Conservation (phyloP, 2,113 vertebrate species). For the Xenopus laevis region DNA sequence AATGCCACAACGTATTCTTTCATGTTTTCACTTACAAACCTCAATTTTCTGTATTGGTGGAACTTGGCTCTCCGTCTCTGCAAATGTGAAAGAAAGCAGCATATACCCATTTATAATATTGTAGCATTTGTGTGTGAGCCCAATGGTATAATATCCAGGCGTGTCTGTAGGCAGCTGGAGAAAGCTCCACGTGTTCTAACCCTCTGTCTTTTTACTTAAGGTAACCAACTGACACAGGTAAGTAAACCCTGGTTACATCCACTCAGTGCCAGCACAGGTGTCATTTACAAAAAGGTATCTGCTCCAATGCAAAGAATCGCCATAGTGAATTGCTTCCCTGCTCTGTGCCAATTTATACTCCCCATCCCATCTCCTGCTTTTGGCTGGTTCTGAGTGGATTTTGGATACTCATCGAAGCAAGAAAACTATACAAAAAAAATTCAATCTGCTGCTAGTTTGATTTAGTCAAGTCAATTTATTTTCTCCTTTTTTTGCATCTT, state of each 20-base stretch:
- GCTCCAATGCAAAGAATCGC: constrained; percentile 18
- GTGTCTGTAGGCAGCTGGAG: constrained; percentile 62
- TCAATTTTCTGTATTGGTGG: too few species aligned
- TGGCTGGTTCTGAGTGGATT: constrained; percentile 99
- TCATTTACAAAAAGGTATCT: constrained; percentile 68
- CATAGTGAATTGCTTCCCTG: constrained; percentile 97
- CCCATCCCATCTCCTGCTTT: constrained; percentile 73
- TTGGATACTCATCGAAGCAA: constrained; percentile 72
- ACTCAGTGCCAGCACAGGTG: constrained; percentile 82
- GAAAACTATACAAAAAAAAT: constrained; percentile 31
- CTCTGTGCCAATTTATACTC: constrained; percentile 61
- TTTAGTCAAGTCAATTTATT: constrained; percentile 88
- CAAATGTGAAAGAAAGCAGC: too few species aligned
- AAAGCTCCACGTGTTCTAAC: constrained; percentile 10
- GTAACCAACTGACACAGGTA: constrained; percentile 52
- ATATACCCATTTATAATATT: too few species aligned
- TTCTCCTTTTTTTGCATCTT: constrained; percentile 75
- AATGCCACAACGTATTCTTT: too few species aligned
- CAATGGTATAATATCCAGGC: constrained; percentile 75
- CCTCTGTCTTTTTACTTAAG: constrained; percentile 69
- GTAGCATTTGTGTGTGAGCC: constrained; percentile 49
- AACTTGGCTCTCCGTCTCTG: too few species aligned
- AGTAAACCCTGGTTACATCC: constrained; percentile 79
- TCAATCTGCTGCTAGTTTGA: constrained; percentile 87
- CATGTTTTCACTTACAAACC: too few species aligned